phyloP scores from a whole-genome alignment of 2,888 invertebrate genomes.

The Dynastes tityus region DNA sequence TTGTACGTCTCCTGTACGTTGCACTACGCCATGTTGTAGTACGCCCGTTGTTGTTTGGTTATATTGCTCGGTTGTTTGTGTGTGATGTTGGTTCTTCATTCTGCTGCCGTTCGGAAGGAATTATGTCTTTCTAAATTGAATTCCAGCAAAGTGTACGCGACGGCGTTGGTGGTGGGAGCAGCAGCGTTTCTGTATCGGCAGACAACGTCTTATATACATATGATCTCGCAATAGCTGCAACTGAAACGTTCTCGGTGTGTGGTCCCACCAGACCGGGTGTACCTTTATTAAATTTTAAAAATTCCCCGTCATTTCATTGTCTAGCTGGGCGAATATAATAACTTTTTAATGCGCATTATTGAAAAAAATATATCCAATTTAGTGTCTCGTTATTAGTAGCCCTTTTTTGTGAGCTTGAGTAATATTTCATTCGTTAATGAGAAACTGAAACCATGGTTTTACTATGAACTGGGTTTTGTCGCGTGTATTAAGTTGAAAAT shows the following conservation, averaged over 20 bases:
- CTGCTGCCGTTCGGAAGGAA: conserved; percentile 44
- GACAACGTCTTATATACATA: conserved; percentile 18
- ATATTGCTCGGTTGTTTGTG: conserved; percentile 21
- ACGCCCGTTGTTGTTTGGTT: conserved; percentile 10
- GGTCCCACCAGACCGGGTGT: conserved; percentile 8
- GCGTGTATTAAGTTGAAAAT: too few relatives aligned
- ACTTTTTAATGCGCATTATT: conserved; percentile 15
- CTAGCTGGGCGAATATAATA: conserved; percentile 9
- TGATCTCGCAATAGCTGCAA: conserved; percentile 22
- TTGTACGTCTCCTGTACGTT: conserved; percentile 32
- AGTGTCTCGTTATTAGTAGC: conserved; percentile 1
- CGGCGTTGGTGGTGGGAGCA: background rate
- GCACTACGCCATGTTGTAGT: conserved; percentile 18
- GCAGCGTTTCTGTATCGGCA: conserved; percentile 36
- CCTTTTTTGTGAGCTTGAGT: background rate
- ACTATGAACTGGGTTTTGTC: too few relatives aligned
- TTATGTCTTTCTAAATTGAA: conserved; percentile 41
- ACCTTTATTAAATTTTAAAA: conserved; percentile 42
- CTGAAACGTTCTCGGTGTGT: conserved; percentile 21
- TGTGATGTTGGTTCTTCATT: conserved; percentile 47
- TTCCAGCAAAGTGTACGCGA: conserved; percentile 23
- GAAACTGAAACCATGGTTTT: background rate
- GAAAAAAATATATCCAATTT: conserved; percentile 36
- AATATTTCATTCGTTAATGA: conserved; percentile 25
- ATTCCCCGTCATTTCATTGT: conserved; percentile 24